phyloP scores from a whole-genome alignment of 2,888 invertebrate species.

The Stenolophus ochropezus region DNA sequence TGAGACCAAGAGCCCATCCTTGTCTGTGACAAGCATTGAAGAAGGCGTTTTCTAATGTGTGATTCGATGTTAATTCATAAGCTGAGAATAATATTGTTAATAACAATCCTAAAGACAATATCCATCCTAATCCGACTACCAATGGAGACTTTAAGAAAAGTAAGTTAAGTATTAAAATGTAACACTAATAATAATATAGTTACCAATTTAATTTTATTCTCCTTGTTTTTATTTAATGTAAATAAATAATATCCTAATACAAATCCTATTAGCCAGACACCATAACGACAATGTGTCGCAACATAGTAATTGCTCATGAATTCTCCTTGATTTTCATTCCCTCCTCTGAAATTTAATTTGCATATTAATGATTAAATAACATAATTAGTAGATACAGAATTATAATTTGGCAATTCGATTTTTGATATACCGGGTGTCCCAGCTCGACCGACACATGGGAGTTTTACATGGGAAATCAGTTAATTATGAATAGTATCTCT shows the following conservation, averaged over 20 bases:
- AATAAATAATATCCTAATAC: constrained; percentile 13
- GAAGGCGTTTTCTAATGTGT: constrained; percentile 1
- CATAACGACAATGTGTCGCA: constrained; percentile 10
- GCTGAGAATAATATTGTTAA: neutral
- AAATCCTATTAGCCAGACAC: constrained; percentile 38
- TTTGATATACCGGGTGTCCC: too few species aligned
- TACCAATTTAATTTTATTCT: neutral
- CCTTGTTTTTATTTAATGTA: constrained; percentile 2
- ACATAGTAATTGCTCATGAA: constrained; percentile 6
- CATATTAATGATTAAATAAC: too few species aligned
- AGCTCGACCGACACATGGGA: too few species aligned
- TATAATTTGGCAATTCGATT: too few species aligned
- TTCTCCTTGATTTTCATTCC: neutral
- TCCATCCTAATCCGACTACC: constrained; percentile 2
- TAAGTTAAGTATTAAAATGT: too few species aligned
- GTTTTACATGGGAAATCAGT: too few species aligned
- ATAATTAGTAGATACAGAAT: too few species aligned
- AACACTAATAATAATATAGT: too few species aligned
- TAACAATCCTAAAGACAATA: neutral
- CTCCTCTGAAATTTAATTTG: neutral
- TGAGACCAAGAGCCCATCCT: constrained; percentile 60
- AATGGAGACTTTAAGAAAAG: neutral
- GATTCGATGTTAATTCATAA: neutral
- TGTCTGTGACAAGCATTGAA: constrained; percentile 48
- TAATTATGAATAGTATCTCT: too few species aligned